phyloP scores from a whole-genome alignment of 2,113 vertebrate genomes.

The Vimba vimba region DNA sequence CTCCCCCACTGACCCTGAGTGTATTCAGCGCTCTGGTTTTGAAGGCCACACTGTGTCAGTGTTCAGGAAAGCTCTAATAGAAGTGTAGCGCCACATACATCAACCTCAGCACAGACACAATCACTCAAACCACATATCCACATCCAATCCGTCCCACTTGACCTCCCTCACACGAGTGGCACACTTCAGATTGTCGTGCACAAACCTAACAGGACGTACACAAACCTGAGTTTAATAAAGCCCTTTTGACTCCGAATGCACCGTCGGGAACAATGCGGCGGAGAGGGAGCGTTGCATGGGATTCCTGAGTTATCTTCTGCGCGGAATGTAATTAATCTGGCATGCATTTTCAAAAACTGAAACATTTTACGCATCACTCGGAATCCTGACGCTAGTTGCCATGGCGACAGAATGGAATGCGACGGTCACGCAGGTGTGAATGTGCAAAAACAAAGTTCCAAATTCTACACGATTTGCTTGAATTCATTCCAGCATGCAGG shows the following conservation, averaged over 20 bases:
- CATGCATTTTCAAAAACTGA: conserved; percentile 53
- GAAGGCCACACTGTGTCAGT: conserved; percentile 81
- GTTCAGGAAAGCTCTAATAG: conserved; percentile 67
- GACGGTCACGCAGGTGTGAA: background rate
- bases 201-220: background rate
- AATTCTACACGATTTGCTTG: background rate
- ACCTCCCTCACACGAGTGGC: background rate
- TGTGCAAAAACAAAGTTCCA: background rate
- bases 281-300: conserved; percentile 37
- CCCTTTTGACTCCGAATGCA: background rate
- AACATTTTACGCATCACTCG: conserved; percentile 41
- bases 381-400: conserved; percentile 1
- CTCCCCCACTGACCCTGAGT: conserved; percentile 58
- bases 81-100: conserved; percentile 75
- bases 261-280: conserved; percentile 65
- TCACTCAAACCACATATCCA: conserved; percentile 83
- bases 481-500: background rate
- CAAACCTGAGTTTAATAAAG: background rate
- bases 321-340: conserved; percentile 75
- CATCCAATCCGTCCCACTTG: conserved; percentile 19
- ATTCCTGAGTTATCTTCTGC: conserved; percentile 73
- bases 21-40: background rate
- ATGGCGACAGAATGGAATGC: conserved; percentile 22
- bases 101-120: conserved; percentile 79
- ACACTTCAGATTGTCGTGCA: background rate